Evolutionary conservation across 2,888 invertebrate genomes (phyloP), one percentile per base, ranked within the genome.

Genomic region (Lasioglossum lativentre): DNA sequence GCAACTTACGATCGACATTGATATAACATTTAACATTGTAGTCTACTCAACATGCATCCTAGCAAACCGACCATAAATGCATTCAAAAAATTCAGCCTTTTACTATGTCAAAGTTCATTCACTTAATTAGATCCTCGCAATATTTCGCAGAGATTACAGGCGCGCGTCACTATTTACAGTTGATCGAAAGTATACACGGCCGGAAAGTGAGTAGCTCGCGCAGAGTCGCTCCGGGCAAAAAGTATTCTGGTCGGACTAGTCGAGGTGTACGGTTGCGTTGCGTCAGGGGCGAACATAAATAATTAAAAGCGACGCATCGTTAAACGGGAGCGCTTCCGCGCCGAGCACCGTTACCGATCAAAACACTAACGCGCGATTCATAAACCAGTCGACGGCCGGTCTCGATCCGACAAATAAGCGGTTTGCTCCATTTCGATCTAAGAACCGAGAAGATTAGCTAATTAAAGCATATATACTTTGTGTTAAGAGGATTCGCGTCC

Each of bases 311-410:
- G 63, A 86, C 78, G 78, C 42, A 59, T 76, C 81, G 81, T 63
- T 45, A 81, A 92, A 92, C 92, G 90, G 92, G 89, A 90, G 89
- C 90, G 87, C 90, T 92, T 91, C 92, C 92, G 92, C 88, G 88
- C 85, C 86, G 83, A 89, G 88, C 90, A 91, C 93, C 93, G 92
- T 93, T 92, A 93, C 86, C 89, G 83, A 86, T 89, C 86, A 87
- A 91, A 93, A 78, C 78, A 12, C 75, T 72, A 74, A 82, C 59
- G 23, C 34, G 66, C 77, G n/a, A n/a, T n/a, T 77, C 42, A 38
- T n/a, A 56, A 74, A 38, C 45, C 52, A 42, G 16, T 63, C 59
- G 52, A 34, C 71, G 6, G 23, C 8, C 42, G 45, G 12, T 19
- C 45, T n/a, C n/a, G 30, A 85, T 85, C 38, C 47, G 19, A 30